Evolutionary conservation across 2,888 invertebrate genomes (phyloP).

Genomic region (Anticlea derivata): DNA sequence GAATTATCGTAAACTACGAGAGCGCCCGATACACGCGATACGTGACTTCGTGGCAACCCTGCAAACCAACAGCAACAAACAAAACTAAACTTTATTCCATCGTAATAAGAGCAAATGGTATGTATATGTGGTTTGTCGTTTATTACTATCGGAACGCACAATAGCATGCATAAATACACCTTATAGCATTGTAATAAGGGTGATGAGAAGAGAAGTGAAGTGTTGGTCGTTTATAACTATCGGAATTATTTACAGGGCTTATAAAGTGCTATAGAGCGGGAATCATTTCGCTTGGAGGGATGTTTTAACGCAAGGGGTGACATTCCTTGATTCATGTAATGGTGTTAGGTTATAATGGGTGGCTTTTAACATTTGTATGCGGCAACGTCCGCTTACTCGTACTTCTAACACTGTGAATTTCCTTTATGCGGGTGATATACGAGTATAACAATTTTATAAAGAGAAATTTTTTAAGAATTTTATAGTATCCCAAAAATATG

Average conservation of each 20-base stretch:
- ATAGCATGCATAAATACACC: slow-evolving; percentile 24
- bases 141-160: slow-evolving; percentile 13
- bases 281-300: slow-evolving; percentile 37
- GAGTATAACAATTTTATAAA: too few species aligned
- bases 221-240: slow-evolving; percentile 30
- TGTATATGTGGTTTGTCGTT: slow-evolving; percentile 20
- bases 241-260: slow-evolving; percentile 44
- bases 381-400: too few species aligned
- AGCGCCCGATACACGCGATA: slow-evolving; percentile 44
- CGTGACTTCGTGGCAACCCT: slow-evolving; percentile 39
- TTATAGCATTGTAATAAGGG: slow-evolving; percentile 26
- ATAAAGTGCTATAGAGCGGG: slow-evolving; percentile 40
- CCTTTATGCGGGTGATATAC: too few species aligned
- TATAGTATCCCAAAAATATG: not conserved
- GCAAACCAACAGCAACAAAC: slow-evolving; percentile 10
- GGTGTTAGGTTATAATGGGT: not conserved
- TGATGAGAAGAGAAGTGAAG: slow-evolving; percentile 6
- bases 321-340: slow-evolving; percentile 22
- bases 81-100: slow-evolving; percentile 30
- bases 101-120: slow-evolving; percentile 5
- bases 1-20: slow-evolving; percentile 48
- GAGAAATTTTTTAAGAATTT: too few species aligned
- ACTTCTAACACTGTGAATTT: too few species aligned
- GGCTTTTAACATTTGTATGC: not conserved
- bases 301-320: slow-evolving; percentile 31